Evolutionary conservation across 1,140 invertebrate genomes (phyloP), one percentile per base, ranked within the genome.

Genomic region (Andricus grossulariae): DNA sequence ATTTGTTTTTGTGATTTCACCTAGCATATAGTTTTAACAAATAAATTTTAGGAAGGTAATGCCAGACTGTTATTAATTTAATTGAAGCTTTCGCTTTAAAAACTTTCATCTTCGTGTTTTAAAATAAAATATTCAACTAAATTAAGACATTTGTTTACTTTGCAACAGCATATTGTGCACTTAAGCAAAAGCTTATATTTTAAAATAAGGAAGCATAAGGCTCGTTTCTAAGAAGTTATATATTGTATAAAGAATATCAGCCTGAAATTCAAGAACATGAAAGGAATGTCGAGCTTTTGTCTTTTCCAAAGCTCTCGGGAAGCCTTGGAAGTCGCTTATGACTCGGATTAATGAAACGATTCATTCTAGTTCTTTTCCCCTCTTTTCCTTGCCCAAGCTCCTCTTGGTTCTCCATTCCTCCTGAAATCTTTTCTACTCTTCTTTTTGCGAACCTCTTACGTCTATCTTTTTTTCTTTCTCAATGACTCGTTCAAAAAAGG

Each of bases 341-440:
- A 66, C 60, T 66, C 12, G 60, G 60, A 66, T 45, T 66, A 66
- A 66, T 25, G 60, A 66, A 66, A 66, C 60, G 25, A 66, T 66
- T 66, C 60, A 39, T 32, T 66, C 13, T 16, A 66, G 25, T 66
- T 66, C n/a, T 39, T 66, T 66, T 32, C 10, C 15, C 15, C 10
- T 45, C 8, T 45, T 45, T 45, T 11, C 39, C 39, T 45, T 45
- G 10, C 10, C 15, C 60, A 39, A 39, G 13, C 12, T 66, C 60
- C n/a, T 66, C 25, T 39, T 39, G 0, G 6, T 25, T 45, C 32
- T 66, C 2, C 39, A 25, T 60, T n/a, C 21, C 21, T 16, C 32
- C n/a, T 16, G 60, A 39, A 60, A 32, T 32, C 15, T 66, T 16
- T 32, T 15, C 3, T 11, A 32, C 21, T 12, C 25, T 66, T 66